Base-by-base conservation (phyloP, 2,888 invertebrate genomes). In the Portevinia maculata region DNA sequence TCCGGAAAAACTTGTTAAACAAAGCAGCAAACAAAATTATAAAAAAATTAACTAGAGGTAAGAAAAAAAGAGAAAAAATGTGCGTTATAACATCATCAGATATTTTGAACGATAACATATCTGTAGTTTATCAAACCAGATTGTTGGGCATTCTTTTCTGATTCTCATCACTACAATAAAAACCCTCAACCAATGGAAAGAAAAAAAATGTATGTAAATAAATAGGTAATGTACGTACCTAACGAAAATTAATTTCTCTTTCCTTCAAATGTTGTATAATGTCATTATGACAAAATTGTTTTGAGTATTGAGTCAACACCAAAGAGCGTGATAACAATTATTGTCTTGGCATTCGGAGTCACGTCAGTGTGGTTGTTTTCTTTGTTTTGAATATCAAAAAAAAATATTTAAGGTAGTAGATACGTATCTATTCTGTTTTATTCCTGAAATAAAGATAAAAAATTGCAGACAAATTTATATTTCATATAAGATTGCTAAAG, bases 181-280 rank as follows among this genome's bases (percentile, higher is more conserved):
- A 65, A 60, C 37, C 34, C 50, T 37, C 59, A 41, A 2, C 52
- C 41, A 17, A 46, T 44, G 30, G 15, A 13, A 50, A 37, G 5
- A 30, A 41, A 24, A 24, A 24, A 24, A n/a, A n/a, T n/a, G n/a
- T n/a, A n/a, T n/a, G n/a, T 24, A 24, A 24, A 24, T 24, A 24
- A 24, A 24, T 3, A 24, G 5, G 24, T 5, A 24, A 24, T 3
- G 21, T 13, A 48, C 9, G 3, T 15, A 34, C 11, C 0, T 37
- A 39, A 8, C 28, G 41, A 55, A 32, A 37, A 15, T 32, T 30
- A 74, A 55, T 75, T 75, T 75, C 79, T 75, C 60, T 76, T 71
- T 67, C 55, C 39, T 32, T 24, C 65, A 28, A 65, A 60, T 55
- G 73, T 83, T 83, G 83, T 78, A 78, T 78, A 78, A 83, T 78